Evolutionary conservation across 1,140 invertebrate species (phyloP).

Genomic region (Limonius californicus): DNA sequence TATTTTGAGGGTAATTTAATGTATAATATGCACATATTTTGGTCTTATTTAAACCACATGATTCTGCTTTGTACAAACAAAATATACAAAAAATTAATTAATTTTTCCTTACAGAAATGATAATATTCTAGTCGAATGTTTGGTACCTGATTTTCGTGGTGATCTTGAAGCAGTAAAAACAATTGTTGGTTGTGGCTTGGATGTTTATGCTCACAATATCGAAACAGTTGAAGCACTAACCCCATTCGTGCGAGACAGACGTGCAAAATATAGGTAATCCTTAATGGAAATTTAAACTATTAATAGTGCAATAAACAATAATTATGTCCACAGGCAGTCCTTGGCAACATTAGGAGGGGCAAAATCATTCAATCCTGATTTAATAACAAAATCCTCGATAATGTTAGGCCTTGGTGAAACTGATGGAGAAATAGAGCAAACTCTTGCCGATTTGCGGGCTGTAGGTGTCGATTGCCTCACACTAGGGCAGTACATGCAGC

Average conservation of each 20-base stretch:
- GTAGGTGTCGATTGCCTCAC: conserved; percentile 92
- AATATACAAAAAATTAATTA: not conserved
- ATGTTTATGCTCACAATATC: conserved; percentile 96
- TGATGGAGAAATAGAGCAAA: conserved; percentile 83
- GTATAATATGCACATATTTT: conserved; percentile 1
- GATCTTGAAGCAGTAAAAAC: conserved; percentile 69
- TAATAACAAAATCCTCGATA: conserved; percentile 97
- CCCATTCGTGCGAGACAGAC: conserved; percentile 86
- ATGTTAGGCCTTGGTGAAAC: conserved; percentile 98
- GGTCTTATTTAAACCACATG: not conserved
- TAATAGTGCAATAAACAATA: conserved; percentile 5
- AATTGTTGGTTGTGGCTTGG: conserved; percentile 79
- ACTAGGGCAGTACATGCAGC: conserved; percentile 99
- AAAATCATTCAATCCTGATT: conserved; percentile 70
- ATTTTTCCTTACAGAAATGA: conserved; percentile 60
- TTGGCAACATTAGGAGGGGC: conserved; percentile 76
- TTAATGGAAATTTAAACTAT: not conserved
- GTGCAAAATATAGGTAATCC: conserved; percentile 65
- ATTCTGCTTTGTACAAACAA: conserved; percentile 7
- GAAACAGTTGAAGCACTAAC: conserved; percentile 90
- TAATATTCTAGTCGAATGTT: conserved; percentile 90
- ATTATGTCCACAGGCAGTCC: conserved; percentile 64
- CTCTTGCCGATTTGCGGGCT: conserved; percentile 75
- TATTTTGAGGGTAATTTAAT: too few species aligned
- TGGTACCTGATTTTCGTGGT: conserved; percentile 95